Conservation (phyloP, 2,797 vertebrate genomes). For the Lithobates sylvaticus region DNA sequence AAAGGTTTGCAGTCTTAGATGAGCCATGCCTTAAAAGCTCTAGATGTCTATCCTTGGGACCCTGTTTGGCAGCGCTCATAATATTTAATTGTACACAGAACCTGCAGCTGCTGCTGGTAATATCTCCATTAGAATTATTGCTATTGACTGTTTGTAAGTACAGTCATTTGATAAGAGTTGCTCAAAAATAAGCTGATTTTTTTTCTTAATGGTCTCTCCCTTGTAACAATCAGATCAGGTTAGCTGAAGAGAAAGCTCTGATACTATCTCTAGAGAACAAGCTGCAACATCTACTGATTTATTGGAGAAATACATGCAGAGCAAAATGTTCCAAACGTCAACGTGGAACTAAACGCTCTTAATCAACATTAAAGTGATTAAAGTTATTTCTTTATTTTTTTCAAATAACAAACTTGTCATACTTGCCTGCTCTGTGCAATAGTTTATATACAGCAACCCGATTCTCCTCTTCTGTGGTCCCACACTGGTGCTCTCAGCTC, state of each 20-base stretch:
- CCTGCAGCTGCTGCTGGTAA: constrained; percentile 57
- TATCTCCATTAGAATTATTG: constrained; percentile 61
- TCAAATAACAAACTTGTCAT: too few species aligned
- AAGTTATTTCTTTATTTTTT: too few species aligned
- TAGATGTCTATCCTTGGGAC: constrained; percentile 41
- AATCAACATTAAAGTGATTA: too few species aligned
- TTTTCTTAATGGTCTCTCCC: constrained; percentile 55
- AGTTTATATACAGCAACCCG: too few species aligned
- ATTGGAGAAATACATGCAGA: constrained; percentile 16
- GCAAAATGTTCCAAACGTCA: neutral
- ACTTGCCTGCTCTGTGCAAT: too few species aligned
- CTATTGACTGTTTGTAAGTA: constrained; percentile 61
- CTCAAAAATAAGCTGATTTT: constrained; percentile 56
- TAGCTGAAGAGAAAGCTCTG: constrained; percentile 51
- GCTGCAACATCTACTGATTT: constrained; percentile 18
- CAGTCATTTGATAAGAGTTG: constrained; percentile 61
- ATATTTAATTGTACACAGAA: constrained; percentile 54
- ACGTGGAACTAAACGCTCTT: neutral
- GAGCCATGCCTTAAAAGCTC: constrained; percentile 34
- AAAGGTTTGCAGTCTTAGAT: constrained; percentile 17
- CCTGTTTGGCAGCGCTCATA: constrained; percentile 37
- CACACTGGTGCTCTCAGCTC: too few species aligned
- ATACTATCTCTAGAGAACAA: constrained; percentile 49
- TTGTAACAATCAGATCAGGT: constrained; percentile 60
- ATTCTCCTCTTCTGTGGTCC: too few species aligned